Evolutionary conservation across 2,888 invertebrate species (phyloP).

Genomic region (Eupithecia vulgata): DNA sequence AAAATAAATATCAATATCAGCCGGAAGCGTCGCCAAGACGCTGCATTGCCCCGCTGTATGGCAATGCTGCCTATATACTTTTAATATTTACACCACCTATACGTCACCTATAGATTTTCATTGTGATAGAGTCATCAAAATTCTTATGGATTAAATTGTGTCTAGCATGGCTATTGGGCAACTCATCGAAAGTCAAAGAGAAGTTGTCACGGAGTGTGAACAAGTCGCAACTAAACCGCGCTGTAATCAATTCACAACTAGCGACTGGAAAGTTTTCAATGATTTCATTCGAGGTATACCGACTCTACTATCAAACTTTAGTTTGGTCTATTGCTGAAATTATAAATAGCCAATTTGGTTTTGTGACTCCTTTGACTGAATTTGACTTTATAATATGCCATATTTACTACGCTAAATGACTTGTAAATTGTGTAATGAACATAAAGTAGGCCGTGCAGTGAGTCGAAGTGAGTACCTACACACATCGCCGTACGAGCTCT

Average conservation of each 20-base stretch:
- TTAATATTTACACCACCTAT: too few species aligned
- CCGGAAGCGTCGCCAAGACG: not conserved
- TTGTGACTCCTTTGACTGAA: conserved; percentile 3
- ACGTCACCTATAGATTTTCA: too few species aligned
- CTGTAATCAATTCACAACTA: conserved; percentile 54
- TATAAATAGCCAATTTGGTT: conserved; percentile 24
- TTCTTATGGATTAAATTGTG: conserved; percentile 1
- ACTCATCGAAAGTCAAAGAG: conserved; percentile 33
- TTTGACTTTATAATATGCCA: not conserved
- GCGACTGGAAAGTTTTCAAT: conserved; percentile 50
- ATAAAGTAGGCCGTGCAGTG: conserved; percentile 3
- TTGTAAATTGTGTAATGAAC: conserved; percentile 34
- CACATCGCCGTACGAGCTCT: conserved; percentile 34
- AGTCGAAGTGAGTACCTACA: conserved; percentile 19
- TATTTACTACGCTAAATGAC: not conserved
- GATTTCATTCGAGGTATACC: conserved; percentile 46
- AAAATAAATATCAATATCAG: too few species aligned
- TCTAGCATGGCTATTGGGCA: conserved; percentile 10
- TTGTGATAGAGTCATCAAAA: not conserved
- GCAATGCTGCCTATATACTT: too few species aligned
- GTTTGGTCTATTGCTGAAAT: conserved; percentile 22
- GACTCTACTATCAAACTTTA: conserved; percentile 47
- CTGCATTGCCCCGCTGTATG: too few species aligned
- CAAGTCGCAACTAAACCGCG: conserved; percentile 50
- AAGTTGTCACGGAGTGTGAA: conserved; percentile 46